Percentiles rank a stretch among this genome's conserved stretches.
Conservation (phyloP, 1,140 invertebrate genomes). For the Metaphire vulgaris region DNA sequence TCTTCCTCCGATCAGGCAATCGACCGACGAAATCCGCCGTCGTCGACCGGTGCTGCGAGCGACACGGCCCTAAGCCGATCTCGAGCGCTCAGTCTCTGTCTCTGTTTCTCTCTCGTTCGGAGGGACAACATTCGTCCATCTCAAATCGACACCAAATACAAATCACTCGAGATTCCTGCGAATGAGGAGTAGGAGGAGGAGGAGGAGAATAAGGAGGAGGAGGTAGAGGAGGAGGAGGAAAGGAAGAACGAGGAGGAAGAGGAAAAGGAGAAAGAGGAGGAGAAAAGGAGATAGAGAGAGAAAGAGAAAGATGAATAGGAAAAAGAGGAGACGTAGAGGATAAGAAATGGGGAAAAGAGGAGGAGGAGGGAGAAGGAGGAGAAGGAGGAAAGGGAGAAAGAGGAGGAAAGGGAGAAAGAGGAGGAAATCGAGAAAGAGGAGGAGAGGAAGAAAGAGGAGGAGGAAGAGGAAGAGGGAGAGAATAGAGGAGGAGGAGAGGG, state of each 20-base stretch:
- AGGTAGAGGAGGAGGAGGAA: constrained; percentile 27
- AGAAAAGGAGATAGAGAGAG: constrained; percentile 17
- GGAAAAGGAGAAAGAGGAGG: constrained; percentile 10
- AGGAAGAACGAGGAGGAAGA: constrained; percentile 31
- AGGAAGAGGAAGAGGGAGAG: constrained; percentile 13
- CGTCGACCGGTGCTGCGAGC: too few relatives aligned
- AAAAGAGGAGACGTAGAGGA: background rate
- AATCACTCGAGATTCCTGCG: too few relatives aligned
- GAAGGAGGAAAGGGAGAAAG: background rate
- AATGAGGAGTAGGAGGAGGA: constrained; percentile 21
- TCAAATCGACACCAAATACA: too few relatives aligned
- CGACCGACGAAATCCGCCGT: too few relatives aligned
- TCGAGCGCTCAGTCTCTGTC: too few relatives aligned
- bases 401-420: background rate
- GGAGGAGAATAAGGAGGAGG: constrained; percentile 29
- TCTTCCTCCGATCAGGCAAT: too few relatives aligned
- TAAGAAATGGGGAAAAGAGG: background rate
- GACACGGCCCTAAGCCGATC: too few relatives aligned
- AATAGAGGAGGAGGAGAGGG: constrained; percentile 12
- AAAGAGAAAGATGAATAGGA: background rate
- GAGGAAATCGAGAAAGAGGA: constrained; percentile 15
- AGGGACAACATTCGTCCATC: too few relatives aligned
- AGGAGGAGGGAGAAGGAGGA: constrained; percentile 12
- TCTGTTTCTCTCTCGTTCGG: too few relatives aligned
- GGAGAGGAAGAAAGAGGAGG: background rate